These are phyloP conservation scores for Ophion ventricosus DNA, from an alignment of 2,888 invertebrate species.

Conservation along the genomic window DNA sequence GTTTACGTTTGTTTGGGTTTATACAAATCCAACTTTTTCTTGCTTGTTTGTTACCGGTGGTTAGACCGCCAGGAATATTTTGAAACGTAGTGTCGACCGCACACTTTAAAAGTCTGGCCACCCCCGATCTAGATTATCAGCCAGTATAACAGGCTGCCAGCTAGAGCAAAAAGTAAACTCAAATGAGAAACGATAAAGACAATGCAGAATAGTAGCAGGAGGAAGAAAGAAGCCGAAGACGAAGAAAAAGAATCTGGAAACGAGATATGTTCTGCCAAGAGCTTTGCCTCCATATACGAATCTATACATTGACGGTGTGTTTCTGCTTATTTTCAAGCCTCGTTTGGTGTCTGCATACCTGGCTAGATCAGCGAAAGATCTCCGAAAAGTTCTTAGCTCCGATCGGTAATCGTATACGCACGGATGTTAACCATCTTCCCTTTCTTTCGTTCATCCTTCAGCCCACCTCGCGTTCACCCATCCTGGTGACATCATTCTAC, in stretches of 20 bases:
- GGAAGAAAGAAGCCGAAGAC: slow-evolving; percentile 3
- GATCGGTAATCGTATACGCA: slow-evolving; percentile 79
- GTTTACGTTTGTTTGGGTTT: too few species aligned
- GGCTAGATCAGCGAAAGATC: slow-evolving; percentile 79
- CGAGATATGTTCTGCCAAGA: neutral
- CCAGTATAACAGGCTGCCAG: slow-evolving; percentile 82
- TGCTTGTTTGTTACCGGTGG: too few species aligned
- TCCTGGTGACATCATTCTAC: neutral
- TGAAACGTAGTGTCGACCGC: too few species aligned
- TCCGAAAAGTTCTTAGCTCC: slow-evolving; percentile 79
- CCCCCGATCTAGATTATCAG: slow-evolving; percentile 81
- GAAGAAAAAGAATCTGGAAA: slow-evolving; percentile 14
- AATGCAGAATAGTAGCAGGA: neutral
- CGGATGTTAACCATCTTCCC: slow-evolving; percentile 41
- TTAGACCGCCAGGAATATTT: too few species aligned
- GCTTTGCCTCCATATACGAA: slow-evolving; percentile 77
- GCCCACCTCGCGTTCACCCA: slow-evolving; percentile 17
- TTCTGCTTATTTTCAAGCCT: slow-evolving; percentile 82
- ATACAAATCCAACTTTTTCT: too few species aligned
- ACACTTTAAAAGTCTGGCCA: too few species aligned
- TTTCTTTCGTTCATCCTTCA: slow-evolving; percentile 36
- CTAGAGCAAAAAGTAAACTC: slow-evolving; percentile 81
- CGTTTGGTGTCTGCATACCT: slow-evolving; percentile 80
- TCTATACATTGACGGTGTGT: slow-evolving; percentile 81
- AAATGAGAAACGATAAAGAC: slow-evolving; percentile 73